phyloP scores from a whole-genome alignment of 2,797 vertebrate genomes.

The Enteromius argenteus region DNA sequence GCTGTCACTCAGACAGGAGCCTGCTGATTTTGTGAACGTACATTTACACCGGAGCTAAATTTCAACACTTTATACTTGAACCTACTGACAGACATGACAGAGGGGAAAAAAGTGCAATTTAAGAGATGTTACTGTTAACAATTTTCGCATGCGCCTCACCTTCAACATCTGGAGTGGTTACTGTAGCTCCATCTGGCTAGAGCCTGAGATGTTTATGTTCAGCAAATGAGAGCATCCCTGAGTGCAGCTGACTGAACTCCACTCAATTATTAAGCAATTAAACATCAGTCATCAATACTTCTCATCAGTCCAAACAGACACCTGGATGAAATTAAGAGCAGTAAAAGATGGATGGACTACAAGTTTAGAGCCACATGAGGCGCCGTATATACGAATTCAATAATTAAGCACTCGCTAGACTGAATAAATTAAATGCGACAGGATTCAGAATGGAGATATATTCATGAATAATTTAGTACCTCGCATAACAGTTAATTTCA shows the following conservation, averaged over 20 bases:
- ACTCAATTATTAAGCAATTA: conserved; percentile 64
- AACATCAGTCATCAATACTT: conserved; percentile 59
- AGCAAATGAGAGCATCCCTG: conserved; percentile 31
- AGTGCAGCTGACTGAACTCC: conserved; percentile 35
- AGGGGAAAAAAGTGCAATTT: background rate
- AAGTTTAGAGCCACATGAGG: conserved; percentile 72
- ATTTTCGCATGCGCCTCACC: background rate
- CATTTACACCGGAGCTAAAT: background rate
- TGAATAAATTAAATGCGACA: conserved; percentile 74
- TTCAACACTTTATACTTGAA: background rate
- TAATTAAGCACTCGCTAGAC: conserved; percentile 71
- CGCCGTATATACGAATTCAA: conserved; percentile 69
- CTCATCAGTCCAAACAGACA: conserved; percentile 60
- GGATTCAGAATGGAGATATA: conserved; percentile 64
- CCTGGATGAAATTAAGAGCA: conserved; percentile 62
- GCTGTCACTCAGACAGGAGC: background rate
- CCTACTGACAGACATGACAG: background rate
- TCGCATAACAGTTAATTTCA: conserved; percentile 76
- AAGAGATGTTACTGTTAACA: conserved; percentile 8
- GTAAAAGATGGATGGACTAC: conserved; percentile 70
- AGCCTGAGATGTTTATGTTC: conserved; percentile 6
- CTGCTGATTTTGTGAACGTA: background rate
- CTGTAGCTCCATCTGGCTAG: conserved; percentile 29
- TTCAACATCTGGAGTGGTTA: conserved; percentile 26
- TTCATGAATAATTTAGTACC: conserved; percentile 67